Evolutionary conservation across 1,140 invertebrate species (phyloP).

Genomic region (Branchinecta lynchi): DNA sequence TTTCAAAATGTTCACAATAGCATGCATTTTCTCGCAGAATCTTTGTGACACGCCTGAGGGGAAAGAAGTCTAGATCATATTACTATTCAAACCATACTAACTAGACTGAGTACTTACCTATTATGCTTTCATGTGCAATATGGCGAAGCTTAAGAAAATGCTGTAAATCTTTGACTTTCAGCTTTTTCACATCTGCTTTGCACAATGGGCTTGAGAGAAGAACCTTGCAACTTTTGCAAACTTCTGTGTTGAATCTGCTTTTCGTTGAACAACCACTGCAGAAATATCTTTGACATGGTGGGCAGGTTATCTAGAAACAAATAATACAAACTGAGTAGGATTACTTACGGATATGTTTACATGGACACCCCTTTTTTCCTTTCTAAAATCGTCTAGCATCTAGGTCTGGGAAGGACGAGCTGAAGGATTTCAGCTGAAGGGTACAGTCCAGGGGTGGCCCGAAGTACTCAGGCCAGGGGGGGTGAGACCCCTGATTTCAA

Average conservation of each 20-base stretch:
- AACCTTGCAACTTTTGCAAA: background rate
- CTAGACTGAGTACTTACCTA: background rate
- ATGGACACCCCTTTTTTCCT: background rate
- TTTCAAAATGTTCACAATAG: too few species aligned
- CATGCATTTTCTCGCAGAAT: too few species aligned
- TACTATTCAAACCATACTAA: too few species aligned
- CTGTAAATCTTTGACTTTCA: background rate
- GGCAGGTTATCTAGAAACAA: background rate
- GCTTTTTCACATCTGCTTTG: background rate
- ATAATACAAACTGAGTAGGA: background rate
- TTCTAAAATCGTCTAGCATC: too few species aligned
- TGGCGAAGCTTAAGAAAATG: background rate
- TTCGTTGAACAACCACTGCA: background rate
- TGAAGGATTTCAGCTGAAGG: too few species aligned
- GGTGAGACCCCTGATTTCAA: too few species aligned
- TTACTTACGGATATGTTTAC: background rate
- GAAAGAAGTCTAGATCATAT: too few species aligned
- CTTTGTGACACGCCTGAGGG: too few species aligned
- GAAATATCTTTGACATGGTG: conserved; percentile 10
- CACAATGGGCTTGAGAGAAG: background rate
- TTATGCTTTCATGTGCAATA: background rate
- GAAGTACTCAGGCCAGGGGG: too few species aligned
- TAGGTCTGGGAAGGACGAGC: too few species aligned
- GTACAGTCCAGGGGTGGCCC: too few species aligned
- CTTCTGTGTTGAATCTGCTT: background rate